Base-by-base conservation (phyloP, 2,113 vertebrate species). In the Gulo gulo region DNA sequence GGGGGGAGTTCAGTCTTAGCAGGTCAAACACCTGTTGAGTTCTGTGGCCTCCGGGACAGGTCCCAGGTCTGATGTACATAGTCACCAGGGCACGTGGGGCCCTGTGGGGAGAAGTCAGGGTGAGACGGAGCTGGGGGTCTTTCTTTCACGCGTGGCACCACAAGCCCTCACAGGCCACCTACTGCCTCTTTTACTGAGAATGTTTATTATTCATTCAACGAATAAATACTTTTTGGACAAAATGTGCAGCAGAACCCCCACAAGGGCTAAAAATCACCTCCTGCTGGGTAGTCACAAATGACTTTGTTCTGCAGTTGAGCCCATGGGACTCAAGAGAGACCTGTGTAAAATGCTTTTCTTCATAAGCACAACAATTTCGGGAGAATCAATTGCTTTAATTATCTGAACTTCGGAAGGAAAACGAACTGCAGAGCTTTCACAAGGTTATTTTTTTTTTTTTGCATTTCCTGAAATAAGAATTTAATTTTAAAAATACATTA, bases 101-200 rank as follows among this genome's bases (percentile, higher is more conserved):
- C 24, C 55, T 3, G 0, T 0, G 7, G 16, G 2, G 0, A 31
- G 18, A 1, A 36, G 8, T 29, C 14, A 18, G 55, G 45, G n/a
- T 76, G 5, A 20, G 73, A 11, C 14, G 14, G 24, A 47, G 13
- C 7, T 2, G 42, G 26, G 13, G 31, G 11, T 36, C 45, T 83
- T 84, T 36, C 45, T 83, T 84, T 18, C 7, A 78, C 50, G 24
- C 4, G 18, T 26, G n/a, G 59, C 24, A 45, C 31, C 24, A 13
- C 6, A 7, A 13, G 23, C 31, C 20, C 2, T 45, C 10, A 29
- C 2, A 31, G 61, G 29, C 20, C 7, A 31, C 26, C 42, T 3
- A 15, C 7, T 31, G 34, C 52, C 65, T 67, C 31, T 74, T 45
- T n/a, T 16, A 24, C 9, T 20, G 50, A n/a, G 29, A 18, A n/a